These are phyloP conservation scores for Channa striata DNA, from an alignment of 2,797 vertebrate genomes.

Conservation along the genomic window DNA sequence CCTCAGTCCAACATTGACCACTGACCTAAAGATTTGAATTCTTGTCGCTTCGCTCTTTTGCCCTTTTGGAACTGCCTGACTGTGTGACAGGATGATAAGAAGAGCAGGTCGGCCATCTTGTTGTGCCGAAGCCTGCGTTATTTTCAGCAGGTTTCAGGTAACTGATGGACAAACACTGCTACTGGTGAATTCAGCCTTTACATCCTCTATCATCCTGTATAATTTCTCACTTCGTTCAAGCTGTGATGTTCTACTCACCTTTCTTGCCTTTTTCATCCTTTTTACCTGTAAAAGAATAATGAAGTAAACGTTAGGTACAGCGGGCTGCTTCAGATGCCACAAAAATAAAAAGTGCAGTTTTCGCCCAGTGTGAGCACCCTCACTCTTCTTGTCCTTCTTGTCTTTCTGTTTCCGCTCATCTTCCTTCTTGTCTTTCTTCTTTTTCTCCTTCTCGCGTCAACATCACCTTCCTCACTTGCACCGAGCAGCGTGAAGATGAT, in stretches of 20 bases:
- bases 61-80: too few relatives aligned
- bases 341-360: too few relatives aligned
- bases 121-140: too few relatives aligned
- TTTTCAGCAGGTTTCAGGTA: too few relatives aligned
- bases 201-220: not conserved
- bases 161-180: not conserved
- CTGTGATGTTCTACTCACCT: conserved; percentile 64
- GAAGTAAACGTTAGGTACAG: too few relatives aligned
- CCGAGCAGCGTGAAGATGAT: conserved; percentile 96
- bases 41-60: too few relatives aligned
- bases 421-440: conserved; percentile 88
- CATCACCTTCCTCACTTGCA: conserved; percentile 89
- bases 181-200: not conserved
- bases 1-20: too few relatives aligned
- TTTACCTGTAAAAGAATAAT: conserved; percentile 66
- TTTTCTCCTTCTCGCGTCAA: conserved; percentile 89
- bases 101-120: too few relatives aligned
- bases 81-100: too few relatives aligned
- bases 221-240: not conserved
- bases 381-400: conserved; percentile 82
- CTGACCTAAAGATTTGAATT: too few relatives aligned
- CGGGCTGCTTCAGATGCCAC: too few relatives aligned
- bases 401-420: conserved; percentile 86
- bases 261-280: conserved; percentile 79
- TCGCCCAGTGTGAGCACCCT: not conserved